A percentile compares a stretch with the other conserved stretches of the same genome.
Evolutionary conservation across 2,113 vertebrate species (phyloP).

Genomic region (Chaetura pelagica): DNA sequence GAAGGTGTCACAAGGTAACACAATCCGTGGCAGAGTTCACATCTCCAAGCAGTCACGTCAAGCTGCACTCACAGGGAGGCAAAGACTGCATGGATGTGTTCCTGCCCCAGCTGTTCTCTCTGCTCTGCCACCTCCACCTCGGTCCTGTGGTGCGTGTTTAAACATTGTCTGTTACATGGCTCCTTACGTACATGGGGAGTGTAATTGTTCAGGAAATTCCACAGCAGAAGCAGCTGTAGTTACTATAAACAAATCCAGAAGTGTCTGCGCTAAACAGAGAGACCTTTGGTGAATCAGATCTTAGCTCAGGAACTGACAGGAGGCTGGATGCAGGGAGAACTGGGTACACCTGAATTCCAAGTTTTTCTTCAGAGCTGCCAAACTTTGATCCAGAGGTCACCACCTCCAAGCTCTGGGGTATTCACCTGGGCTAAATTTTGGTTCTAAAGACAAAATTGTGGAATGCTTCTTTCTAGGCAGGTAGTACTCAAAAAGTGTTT

Average conservation of each 20-base stretch:
- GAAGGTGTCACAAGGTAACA: background rate
- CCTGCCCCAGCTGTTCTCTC: background rate
- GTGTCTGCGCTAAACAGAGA: background rate
- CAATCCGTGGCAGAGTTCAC: background rate
- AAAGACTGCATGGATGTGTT: background rate
- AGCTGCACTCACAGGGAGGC: background rate
- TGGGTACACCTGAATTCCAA: background rate
- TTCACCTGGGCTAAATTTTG: background rate
- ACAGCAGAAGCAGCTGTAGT: background rate
- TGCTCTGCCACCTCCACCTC: background rate
- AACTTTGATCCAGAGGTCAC: background rate
- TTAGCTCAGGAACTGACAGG: background rate
- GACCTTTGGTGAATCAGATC: background rate
- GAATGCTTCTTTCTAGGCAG: background rate
- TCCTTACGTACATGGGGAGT: background rate
- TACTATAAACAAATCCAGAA: background rate
- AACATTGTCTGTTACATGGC: accelerated
- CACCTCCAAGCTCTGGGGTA: background rate
- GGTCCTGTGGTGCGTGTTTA: background rate
- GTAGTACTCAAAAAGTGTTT: background rate
- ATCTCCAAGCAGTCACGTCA: background rate
- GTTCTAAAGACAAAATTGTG: background rate
- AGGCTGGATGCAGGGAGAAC: background rate
- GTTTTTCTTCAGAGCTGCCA: background rate
- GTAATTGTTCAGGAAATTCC: accelerated